Percentiles rank a stretch among this genome's conserved stretches.
These are phyloP conservation scores for Trachurus trachurus DNA, from an alignment of 2,797 vertebrate genomes.

Conservation along the genomic window DNA sequence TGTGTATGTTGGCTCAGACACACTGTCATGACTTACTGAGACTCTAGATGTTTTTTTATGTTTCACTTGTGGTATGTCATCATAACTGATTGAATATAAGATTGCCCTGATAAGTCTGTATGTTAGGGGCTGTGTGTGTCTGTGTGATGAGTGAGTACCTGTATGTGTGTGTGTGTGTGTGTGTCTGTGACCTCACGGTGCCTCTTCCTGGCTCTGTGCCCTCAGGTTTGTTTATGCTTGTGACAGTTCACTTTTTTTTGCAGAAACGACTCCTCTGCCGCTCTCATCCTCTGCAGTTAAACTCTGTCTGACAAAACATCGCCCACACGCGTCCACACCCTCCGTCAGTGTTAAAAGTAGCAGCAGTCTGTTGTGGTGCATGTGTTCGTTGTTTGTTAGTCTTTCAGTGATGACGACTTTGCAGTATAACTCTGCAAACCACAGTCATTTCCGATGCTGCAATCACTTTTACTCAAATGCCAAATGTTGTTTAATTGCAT, in stretches of 20 bases:
- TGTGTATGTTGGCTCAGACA: background rate
- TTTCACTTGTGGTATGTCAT: too few species aligned
- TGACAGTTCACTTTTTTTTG: background rate
- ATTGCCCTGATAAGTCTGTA: background rate
- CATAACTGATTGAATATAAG: too few species aligned
- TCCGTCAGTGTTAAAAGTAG: slow-evolving; percentile 43
- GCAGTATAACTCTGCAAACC: slow-evolving; percentile 44
- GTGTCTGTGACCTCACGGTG: slow-evolving; percentile 38
- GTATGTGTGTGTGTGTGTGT: slow-evolving; percentile 1
- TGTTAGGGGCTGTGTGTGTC: background rate
- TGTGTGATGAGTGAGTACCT: background rate
- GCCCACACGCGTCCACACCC: slow-evolving; percentile 3
- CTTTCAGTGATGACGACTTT: slow-evolving; percentile 48
- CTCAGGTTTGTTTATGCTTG: slow-evolving; percentile 52
- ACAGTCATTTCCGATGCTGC: slow-evolving; percentile 54
- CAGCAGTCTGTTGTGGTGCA: slow-evolving; percentile 36
- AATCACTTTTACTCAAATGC: slow-evolving; percentile 55
- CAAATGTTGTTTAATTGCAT: slow-evolving; percentile 59
- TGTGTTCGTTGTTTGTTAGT: slow-evolving; percentile 52
- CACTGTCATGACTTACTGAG: too few species aligned
- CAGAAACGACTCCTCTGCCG: slow-evolving; percentile 1
- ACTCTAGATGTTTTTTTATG: too few species aligned
- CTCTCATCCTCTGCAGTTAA: slow-evolving; percentile 8
- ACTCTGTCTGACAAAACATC: background rate
- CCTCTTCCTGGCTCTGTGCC: slow-evolving; percentile 16